Base-by-base conservation (phyloP, 2,113 vertebrate genomes). In the Tor tambroides region DNA sequence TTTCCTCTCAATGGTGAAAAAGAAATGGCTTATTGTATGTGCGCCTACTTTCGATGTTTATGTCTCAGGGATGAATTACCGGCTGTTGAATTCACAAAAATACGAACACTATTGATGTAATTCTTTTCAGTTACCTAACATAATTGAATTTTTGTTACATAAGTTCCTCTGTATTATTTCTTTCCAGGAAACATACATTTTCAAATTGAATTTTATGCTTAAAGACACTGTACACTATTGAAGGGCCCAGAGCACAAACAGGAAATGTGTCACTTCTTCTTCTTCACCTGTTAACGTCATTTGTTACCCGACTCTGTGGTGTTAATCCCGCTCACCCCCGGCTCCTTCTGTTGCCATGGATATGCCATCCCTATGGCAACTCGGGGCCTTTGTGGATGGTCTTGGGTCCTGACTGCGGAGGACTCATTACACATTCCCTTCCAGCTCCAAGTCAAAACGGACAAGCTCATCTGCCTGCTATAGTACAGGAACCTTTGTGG, bases 341-440 rank as follows among this genome's bases (percentile, higher is more conserved):
- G 90, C 90, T 87, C 84, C 89, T 86, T 90, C 91, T 86, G 95
- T 95, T 95, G 92, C 94, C 93, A 95, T 95, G 94, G 95, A 94
- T 93, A 95, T 93, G 90, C 88, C 93, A 95, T 95, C 94, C 91
- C 94, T 94, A 95, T 95, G 94, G 95, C 94, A 95, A 95, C 95
- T 90, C 88, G 76, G 90, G 89, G 89, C 91, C 91, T 94, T 94
- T 92, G 89, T 91, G 85, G 90, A 94, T 89, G 91, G 91, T 92
- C 92, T 93, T 84, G 46, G 88, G 93, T 91, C 90, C 90, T 91
- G 92, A 88, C 88, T 87, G 85, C 89, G 89, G 89, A 93, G 86
- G 83, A 91, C 88, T 94, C 91, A 93, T 92, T 92, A 93, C 81
- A 88, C 85, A 90, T 92, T 94, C 83, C 88, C 91, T 91, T 94